Evolutionary conservation across 2,888 invertebrate species (phyloP).

Genomic region (Xanthia icteritia): DNA sequence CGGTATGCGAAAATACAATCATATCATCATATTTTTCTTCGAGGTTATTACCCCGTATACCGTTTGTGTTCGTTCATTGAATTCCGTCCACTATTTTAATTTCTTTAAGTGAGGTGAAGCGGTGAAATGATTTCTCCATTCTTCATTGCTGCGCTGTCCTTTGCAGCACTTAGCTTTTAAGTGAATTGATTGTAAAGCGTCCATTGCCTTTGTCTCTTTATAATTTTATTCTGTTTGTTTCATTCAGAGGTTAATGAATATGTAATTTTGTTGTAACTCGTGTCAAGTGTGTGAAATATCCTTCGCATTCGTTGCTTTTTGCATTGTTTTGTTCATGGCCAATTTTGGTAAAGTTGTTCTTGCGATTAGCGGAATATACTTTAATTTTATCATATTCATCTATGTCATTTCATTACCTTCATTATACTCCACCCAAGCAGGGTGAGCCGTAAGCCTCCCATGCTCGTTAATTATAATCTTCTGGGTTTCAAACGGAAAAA

Average conservation of each 20-base stretch:
- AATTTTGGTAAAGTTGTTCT: slow-evolving; percentile 12
- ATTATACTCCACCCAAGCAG: not conserved
- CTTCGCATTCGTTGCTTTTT: slow-evolving; percentile 27
- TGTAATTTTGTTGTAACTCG: slow-evolving; percentile 22
- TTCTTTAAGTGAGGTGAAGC: slow-evolving; percentile 46
- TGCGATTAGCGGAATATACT: not conserved
- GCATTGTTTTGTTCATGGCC: slow-evolving; percentile 51
- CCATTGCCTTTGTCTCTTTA: slow-evolving; percentile 30
- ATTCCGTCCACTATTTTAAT: slow-evolving; percentile 52
- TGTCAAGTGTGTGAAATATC: slow-evolving; percentile 46
- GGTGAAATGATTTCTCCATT: slow-evolving; percentile 52
- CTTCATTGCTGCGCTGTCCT: slow-evolving; percentile 24
- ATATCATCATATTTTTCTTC: slow-evolving; percentile 50
- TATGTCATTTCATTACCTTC: not conserved
- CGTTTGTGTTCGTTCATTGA: slow-evolving; percentile 44
- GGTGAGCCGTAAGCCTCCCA: not conserved
- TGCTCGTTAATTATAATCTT: not conserved
- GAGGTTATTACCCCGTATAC: slow-evolving; percentile 47
- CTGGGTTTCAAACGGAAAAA: slow-evolving; percentile 1
- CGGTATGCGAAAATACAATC: slow-evolving; percentile 63
- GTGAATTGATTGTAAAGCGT: slow-evolving; percentile 41
- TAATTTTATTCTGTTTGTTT: slow-evolving; percentile 17
- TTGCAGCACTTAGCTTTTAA: slow-evolving; percentile 47
- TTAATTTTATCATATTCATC: not conserved
- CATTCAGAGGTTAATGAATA: slow-evolving; percentile 23